Evolutionary conservation across 2,113 vertebrate genomes (phyloP), one percentile per base, ranked within the genome.

Genomic region (Hippopotamus amphibius): DNA sequence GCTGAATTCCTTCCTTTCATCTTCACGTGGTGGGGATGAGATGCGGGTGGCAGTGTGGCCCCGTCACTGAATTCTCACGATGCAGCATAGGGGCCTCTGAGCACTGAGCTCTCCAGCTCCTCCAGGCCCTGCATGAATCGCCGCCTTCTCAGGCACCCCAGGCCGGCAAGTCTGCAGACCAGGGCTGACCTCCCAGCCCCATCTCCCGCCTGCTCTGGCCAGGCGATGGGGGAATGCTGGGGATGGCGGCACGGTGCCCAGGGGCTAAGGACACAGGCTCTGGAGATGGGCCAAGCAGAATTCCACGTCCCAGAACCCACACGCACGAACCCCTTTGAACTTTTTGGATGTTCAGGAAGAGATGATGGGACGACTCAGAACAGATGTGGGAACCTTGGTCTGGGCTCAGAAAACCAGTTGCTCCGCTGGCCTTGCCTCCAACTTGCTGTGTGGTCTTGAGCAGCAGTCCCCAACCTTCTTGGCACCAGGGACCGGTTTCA

Each of bases 31-130:
- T 50, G 86, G 21, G 55, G 81, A 30, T 28, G 72, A 22, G 89
- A 21, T 0, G 43, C 0, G 0, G 63, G 21, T 7, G 46, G 33
- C 26, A 2, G 37, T 4, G 0, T 4, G 74, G 84, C 4, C 55
- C 69, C 15, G 0, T 71, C 53, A 1, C 90, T 16, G 66, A 76
- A 6, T 17, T 41, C 41, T 85, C 33, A 69, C 0, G 1, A 11
- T 0, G 9, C 28, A 21, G 37, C 43, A 12, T 10, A 6, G 28
- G 26, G 30, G 11, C 17, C 65, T 7, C 19, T n/a, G 41, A 57
- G 41, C 6, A 0, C 53, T 2, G 28, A 28, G 57, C 30, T 41
- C 57, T 13, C 43, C 8, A 0, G 2, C 79, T 48, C 72, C 71
- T 28, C n/a, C 57, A 4, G 10, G 5, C 37, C 88, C 50, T 22